Base-by-base conservation (phyloP, 2,888 invertebrate genomes). In the Nomada hirtipes region DNA sequence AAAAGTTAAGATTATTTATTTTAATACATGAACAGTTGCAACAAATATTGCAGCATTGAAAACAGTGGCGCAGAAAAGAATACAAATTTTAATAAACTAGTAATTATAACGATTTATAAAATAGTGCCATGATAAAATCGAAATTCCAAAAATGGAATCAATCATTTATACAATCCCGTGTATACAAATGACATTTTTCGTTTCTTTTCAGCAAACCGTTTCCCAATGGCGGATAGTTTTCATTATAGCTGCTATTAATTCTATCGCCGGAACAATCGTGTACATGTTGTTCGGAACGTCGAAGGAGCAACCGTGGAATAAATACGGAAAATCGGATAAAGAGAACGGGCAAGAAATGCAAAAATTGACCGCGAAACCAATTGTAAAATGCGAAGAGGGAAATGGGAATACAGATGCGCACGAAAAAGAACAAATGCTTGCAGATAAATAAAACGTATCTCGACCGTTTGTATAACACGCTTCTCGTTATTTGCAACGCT, bases 151-250 rank as follows among this genome's bases (percentile, higher is more conserved):
- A 36, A 47, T 47, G 47, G 15, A 47, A 47, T 13, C 15, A 47
- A 11, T 47, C 15, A 47, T 47, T 47, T 26, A 26, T 26, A 47
- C 10, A 10, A 47, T 4, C 13, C 15, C 15, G 47, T 15, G 0
- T 29, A 18, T 26, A 26, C 59, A 29, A 29, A 18, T 18, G 2
- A 36, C 36, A 36, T 7, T 36, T 36, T 36, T 0, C 4, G 36
- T 36, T 36, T 36, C 36, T 7, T 7, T 80, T 10, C 77, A 94
- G 94, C 94, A 94, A 93, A 92, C 92, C n/a, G 90, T 92, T 20
- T 89, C 85, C 10, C 92, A 92, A 70, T 94, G 94, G 93, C 90
- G 91, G 2, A 23, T 90, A 23, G 93, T 93, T 2, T 94, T 91
- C 70, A 74, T 93, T 4, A 93, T 94, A 7, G 90, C 92, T 0